Conservation (phyloP, 2,888 invertebrate genomes). For the Rambutsinella grinnellia region DNA sequence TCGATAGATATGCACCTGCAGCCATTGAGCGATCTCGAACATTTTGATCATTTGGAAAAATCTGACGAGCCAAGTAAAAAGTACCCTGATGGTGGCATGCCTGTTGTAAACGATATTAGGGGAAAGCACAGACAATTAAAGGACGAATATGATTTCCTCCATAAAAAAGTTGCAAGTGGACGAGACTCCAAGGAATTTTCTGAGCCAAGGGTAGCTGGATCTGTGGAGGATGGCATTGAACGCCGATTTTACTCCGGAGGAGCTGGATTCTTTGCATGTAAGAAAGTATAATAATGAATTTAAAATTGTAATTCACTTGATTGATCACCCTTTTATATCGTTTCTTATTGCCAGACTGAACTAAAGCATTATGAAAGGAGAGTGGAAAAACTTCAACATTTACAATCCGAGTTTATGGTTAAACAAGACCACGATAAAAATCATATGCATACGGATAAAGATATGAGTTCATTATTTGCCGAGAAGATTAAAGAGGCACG, state of each 20-base stretch:
- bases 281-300: constrained; percentile 31
- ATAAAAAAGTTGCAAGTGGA: constrained; percentile 81
- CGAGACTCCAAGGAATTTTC: constrained; percentile 88
- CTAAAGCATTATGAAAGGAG: constrained; percentile 89
- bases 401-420: constrained; percentile 81
- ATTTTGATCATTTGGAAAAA: constrained; percentile 55
- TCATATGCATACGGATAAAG: constrained; percentile 65
- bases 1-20: constrained; percentile 42
- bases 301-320: neutral
- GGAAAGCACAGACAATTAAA: constrained; percentile 82
- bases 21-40: constrained; percentile 45
- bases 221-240: constrained; percentile 84
- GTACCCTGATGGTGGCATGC: constrained; percentile 44
- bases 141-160: constrained; percentile 83
- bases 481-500: constrained; percentile 85
- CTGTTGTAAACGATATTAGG: constrained; percentile 69
- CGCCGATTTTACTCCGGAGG: constrained; percentile 84
- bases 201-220: constrained; percentile 83
- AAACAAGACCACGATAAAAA: constrained; percentile 63
- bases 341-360: constrained; percentile 78
- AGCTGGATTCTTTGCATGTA: constrained; percentile 86
- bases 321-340: constrained; percentile 8
- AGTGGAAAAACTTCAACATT: constrained; percentile 83
- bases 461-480: constrained; percentile 73
- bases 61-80: constrained; percentile 47